Percentiles rank a stretch among this genome's conserved stretches.
Evolutionary conservation across 2,888 invertebrate genomes (phyloP).

Genomic region (Euspilapteryx auroguttella): DNA sequence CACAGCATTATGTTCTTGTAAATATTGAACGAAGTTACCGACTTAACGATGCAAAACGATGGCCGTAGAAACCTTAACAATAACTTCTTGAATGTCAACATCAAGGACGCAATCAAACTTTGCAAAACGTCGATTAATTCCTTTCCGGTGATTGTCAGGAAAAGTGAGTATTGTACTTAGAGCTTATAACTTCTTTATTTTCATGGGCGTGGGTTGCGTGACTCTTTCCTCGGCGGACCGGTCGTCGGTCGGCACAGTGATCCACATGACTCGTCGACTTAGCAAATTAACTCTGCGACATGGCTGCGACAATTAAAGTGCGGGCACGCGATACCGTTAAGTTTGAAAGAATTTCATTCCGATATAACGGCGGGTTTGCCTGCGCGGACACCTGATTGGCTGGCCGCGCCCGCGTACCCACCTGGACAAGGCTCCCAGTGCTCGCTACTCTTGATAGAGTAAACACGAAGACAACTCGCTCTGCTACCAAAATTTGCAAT

Average conservation of each 20-base stretch:
- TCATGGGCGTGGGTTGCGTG: too few relatives aligned
- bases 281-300: conserved; percentile 6
- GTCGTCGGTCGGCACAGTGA: neutral
- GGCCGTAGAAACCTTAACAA: too few relatives aligned
- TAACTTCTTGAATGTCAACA: too few relatives aligned
- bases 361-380: conserved; percentile 17
- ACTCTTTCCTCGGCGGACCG: too few relatives aligned
- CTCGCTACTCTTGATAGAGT: conserved; percentile 9
- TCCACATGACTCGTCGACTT: conserved; percentile 6
- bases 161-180: too few relatives aligned
- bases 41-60: too few relatives aligned
- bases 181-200: too few relatives aligned
- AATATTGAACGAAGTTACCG: too few relatives aligned
- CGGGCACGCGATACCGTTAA: conserved; percentile 24
- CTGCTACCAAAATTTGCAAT: conserved; percentile 1
- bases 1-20: too few relatives aligned
- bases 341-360: conserved; percentile 22
- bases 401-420: conserved; percentile 5
- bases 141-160: too few relatives aligned
- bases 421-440: conserved; percentile 3
- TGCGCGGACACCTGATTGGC: conserved; percentile 14
- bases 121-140: too few relatives aligned
- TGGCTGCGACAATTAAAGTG: conserved; percentile 8
- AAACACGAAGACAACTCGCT: conserved; percentile 7
- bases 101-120: too few relatives aligned